Evolutionary conservation across 2,888 invertebrate species (phyloP), one percentile per base, ranked within the genome.

Genomic region (Hedychridium roseum): DNA sequence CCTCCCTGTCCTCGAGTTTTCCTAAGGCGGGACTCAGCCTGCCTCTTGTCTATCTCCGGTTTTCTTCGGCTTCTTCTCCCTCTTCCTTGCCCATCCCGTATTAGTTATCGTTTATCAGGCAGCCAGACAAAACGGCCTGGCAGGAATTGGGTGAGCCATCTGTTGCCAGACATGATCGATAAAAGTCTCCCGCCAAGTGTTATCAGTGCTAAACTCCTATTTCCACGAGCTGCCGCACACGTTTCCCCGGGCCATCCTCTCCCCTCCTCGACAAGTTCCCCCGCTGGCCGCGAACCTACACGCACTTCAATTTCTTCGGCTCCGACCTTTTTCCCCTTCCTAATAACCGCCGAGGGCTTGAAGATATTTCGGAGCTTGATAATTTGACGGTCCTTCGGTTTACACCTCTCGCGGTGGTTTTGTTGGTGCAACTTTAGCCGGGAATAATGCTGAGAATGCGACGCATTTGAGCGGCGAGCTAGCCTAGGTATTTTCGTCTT

Each of bases 151-250:
- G 73, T 74, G 69, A 72, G 75, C 75, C 76, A 76, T 76, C 74
- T 76, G 76, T 75, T 76, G 74, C 76, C 75, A 76, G 70, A 76
- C 74, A 76, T 76, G 74, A 76, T 76, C 76, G 76, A 76, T 76
- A 76, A 76, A 76, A 76, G 74, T 76, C 70, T n/a, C n/a, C n/a
- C 70, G 68, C 73, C 75, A 72, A 76, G 74, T 76, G 75, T 76
- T 76, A 76, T 76, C 75, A 75, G 71, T 70, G 63, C 64, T 67
- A 66, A 68, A 68, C 70, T 64, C 64, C 64, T 68, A 67, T 70
- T 70, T 70, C 62, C 61, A 59, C 64, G 60, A 60, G 62, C 67
- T 63, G 68, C 58, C 60, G 58, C 62, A 38, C 42, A 51, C 58
- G 56, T 58, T 57, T 43, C 17, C 50, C 37, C 44, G 47, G 28